Conservation (phyloP, 2,888 invertebrate species). For the Sesia apiformis region DNA sequence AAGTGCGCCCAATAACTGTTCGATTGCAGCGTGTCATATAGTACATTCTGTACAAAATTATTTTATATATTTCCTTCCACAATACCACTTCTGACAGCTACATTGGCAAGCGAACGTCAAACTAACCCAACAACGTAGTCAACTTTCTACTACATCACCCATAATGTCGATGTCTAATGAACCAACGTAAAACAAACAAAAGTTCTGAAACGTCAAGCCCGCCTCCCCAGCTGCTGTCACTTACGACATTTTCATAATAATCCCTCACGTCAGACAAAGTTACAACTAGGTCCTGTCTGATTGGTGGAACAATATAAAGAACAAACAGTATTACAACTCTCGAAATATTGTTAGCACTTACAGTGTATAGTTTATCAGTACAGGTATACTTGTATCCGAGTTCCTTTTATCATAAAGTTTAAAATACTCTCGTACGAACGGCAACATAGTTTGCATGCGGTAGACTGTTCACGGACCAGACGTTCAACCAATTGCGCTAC, state of each 20-base stretch:
- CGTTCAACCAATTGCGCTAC: too few relatives aligned
- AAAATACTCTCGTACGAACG: too few relatives aligned
- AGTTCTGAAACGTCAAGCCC: neutral
- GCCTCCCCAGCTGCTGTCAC: neutral
- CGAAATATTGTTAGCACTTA: neutral
- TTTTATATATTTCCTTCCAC: too few relatives aligned
- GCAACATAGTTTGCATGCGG: too few relatives aligned
- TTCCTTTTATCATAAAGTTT: too few relatives aligned
- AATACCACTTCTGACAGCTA: too few relatives aligned
- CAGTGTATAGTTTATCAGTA: too few relatives aligned
- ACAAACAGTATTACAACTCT: neutral
- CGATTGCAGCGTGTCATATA: too few relatives aligned
- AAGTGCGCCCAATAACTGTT: too few relatives aligned
- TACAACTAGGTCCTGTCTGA: constrained; percentile 1
- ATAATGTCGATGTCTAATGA: neutral
- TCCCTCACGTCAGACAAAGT: constrained; percentile 1
- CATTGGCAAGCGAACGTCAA: neutral
- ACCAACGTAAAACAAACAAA: neutral
- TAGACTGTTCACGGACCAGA: too few relatives aligned
- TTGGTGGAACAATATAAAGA: neutral
- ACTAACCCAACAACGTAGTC: neutral
- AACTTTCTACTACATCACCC: neutral
- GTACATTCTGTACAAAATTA: too few relatives aligned
- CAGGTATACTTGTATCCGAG: too few relatives aligned
- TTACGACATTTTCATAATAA: neutral